These are phyloP conservation scores for Paraplagusia blochii DNA, from an alignment of 2,113 vertebrate genomes.

Conservation along the genomic window DNA sequence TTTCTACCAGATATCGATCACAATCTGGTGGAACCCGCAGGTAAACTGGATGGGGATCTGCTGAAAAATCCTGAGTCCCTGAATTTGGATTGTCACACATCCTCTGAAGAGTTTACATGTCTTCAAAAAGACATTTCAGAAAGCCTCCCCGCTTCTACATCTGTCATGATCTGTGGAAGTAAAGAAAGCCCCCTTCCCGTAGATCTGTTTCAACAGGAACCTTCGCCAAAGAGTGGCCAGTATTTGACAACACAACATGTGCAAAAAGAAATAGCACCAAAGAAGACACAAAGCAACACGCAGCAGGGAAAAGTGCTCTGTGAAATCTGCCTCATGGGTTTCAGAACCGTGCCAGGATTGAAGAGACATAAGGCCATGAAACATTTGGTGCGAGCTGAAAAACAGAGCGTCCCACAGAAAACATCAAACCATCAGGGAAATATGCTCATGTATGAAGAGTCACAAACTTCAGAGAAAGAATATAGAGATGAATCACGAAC, in stretches of 20 bases:
- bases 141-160: conserved; percentile 51
- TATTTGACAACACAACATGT: conserved; percentile 37
- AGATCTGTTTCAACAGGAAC: conserved; percentile 37
- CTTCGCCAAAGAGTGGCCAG: conserved; percentile 43
- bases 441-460: conserved; percentile 53
- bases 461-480: conserved; percentile 55
- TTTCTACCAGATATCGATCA: conserved; percentile 49
- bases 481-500: conserved; percentile 66
- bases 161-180: conserved; percentile 52
- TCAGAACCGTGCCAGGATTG: conserved; percentile 87
- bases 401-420: conserved; percentile 46
- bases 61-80: conserved; percentile 52
- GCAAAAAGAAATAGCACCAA: conserved; percentile 53
- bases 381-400: conserved; percentile 74
- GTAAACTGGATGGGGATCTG: conserved; percentile 48
- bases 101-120: conserved; percentile 25
- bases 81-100: conserved; percentile 29
- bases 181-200: conserved; percentile 37
- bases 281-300: conserved; percentile 54
- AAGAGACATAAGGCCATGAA: conserved; percentile 93
- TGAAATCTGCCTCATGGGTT: conserved; percentile 86
- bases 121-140: conserved; percentile 49
- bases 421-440: conserved; percentile 49
- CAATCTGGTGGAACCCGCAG: conserved; percentile 44
- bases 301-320: conserved; percentile 78